These are phyloP conservation scores for Holothuria leucospilota DNA, from an alignment of 53 echinoderm and acorn worm species.

Conservation along the genomic window DNA sequence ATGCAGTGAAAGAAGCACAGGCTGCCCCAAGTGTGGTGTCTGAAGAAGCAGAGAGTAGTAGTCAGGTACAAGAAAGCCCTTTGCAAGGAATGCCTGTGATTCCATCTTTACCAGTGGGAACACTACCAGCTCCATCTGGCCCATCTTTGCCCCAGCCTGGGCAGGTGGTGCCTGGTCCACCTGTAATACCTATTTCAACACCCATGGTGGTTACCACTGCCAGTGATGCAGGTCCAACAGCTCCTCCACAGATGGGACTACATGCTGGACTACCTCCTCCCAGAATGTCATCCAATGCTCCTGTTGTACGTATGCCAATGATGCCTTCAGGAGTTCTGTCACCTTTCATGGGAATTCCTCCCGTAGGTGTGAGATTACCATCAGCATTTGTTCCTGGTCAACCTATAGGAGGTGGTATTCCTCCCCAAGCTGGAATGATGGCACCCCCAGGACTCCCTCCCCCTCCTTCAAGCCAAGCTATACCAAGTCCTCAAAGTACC, in stretches of 20 bases:
- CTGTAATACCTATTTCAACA: constrained; percentile 20
- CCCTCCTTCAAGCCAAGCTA: constrained; percentile 3
- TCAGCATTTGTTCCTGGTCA: constrained; percentile 81
- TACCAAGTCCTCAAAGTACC: background rate
- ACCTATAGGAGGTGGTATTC: constrained; percentile 71
- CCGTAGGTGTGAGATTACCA: constrained; percentile 81
- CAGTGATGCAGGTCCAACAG: constrained; percentile 26
- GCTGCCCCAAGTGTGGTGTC: background rate
- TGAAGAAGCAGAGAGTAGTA: constrained; percentile 28
- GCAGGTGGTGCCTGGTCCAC: constrained; percentile 15
- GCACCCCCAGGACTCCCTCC: constrained; percentile 62
- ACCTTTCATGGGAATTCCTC: constrained; percentile 77
- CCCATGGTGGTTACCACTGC: constrained; percentile 50
- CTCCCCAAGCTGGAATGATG: constrained; percentile 60
- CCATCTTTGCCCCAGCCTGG: constrained; percentile 30
- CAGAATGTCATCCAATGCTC: constrained; percentile 47
- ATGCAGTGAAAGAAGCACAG: constrained; percentile 16
- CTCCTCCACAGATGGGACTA: constrained; percentile 52
- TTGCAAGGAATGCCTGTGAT: constrained; percentile 10
- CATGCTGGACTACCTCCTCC: constrained; percentile 51
- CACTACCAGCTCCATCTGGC: constrained; percentile 42
- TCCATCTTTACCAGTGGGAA: constrained; percentile 3
- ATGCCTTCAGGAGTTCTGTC: constrained; percentile 79
- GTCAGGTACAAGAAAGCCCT: constrained; percentile 25
- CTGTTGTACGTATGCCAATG: constrained; percentile 84